phyloP scores from a whole-genome alignment of 2,888 invertebrate genomes.

The Cotesia congregata region DNA sequence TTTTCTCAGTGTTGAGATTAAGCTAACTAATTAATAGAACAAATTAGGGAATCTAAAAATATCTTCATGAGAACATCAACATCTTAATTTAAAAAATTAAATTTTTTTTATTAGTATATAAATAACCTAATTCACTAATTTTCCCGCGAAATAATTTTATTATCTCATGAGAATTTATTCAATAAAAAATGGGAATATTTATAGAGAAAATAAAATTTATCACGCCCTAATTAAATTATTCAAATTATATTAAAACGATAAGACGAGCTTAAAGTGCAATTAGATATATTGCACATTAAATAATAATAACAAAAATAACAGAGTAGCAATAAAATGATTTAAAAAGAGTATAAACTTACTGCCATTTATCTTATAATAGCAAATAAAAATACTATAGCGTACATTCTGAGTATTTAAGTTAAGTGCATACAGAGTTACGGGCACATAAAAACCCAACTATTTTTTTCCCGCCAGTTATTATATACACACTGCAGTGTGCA shows the following conservation, averaged over 20 bases:
- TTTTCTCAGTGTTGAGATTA: too few relatives aligned
- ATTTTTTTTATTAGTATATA: too few relatives aligned
- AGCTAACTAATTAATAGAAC: too few relatives aligned
- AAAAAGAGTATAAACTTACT: not conserved
- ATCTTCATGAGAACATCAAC: too few relatives aligned
- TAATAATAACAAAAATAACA: not conserved
- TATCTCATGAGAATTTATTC: too few relatives aligned
- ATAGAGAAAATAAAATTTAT: not conserved
- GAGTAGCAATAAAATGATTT: slow-evolving; percentile 16
- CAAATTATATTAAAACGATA: slow-evolving; percentile 19
- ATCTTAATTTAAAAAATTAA: too few relatives aligned
- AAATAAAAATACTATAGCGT: not conserved
- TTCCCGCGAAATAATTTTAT: too few relatives aligned
- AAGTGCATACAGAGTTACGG: not conserved
- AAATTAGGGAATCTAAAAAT: too few relatives aligned
- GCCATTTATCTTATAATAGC: not conserved
- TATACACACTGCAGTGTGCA: not conserved
- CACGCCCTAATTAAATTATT: slow-evolving; percentile 30
- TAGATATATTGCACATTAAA: slow-evolving; percentile 7
- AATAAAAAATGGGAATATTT: too few relatives aligned
- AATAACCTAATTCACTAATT: too few relatives aligned
- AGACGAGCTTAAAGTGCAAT: slow-evolving; percentile 30
- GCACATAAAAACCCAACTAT: not conserved
- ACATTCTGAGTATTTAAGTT: not conserved
- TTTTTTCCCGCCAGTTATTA: not conserved